Conservation (phyloP, 2,888 invertebrate genomes). For the Acrobeloides nanus region DNA sequence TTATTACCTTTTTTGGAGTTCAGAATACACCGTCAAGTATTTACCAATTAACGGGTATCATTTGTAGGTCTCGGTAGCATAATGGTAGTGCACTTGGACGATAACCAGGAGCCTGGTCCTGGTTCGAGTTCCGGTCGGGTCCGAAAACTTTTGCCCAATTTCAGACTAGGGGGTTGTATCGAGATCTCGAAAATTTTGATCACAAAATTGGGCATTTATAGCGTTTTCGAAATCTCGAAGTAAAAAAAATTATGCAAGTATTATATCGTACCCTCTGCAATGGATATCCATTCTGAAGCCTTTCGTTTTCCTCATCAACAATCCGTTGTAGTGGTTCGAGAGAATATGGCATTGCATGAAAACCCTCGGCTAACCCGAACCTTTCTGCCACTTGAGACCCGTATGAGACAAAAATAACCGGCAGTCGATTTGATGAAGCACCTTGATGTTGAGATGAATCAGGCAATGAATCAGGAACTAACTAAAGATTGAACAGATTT, state of each 20-base stretch:
- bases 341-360: conserved; percentile 4
- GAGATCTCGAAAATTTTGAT: too few species aligned
- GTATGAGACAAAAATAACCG: conserved; percentile 22
- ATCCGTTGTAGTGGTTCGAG: conserved; percentile 16
- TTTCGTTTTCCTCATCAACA: conserved; percentile 16
- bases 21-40: too few species aligned
- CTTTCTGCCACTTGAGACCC: conserved; percentile 17
- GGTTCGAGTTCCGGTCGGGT: too few species aligned
- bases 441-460: background rate
- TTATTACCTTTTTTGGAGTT: too few species aligned
- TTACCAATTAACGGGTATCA: too few species aligned
- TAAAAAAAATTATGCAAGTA: conserved; percentile 1
- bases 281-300: conserved; percentile 25
- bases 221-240: background rate
- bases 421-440: background rate
- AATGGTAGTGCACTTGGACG: too few species aligned
- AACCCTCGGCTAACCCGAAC: conserved; percentile 8
- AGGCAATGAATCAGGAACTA: background rate
- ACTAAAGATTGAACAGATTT: conserved; percentile 1
- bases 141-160: too few species aligned
- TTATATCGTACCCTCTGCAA: conserved; percentile 11
- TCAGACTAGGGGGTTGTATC: too few species aligned
- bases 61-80: too few species aligned
- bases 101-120: too few species aligned
- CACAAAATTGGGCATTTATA: too few species aligned